These are phyloP conservation scores for Lamellibrachia columna DNA, from an alignment of 2,888 invertebrate genomes.

Conservation along the genomic window DNA sequence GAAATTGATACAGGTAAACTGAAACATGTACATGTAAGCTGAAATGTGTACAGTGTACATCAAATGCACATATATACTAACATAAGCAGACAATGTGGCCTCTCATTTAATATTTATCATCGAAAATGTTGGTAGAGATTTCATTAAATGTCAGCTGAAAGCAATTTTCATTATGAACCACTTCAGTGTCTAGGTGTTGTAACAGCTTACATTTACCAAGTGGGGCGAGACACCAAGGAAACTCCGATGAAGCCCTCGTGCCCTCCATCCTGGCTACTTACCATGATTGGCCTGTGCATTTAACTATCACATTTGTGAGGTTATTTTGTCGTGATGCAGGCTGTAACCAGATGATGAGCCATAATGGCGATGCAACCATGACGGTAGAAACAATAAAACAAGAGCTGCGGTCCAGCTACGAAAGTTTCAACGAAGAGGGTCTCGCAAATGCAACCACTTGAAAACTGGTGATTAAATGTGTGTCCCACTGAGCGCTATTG, in stretches of 20 bases:
- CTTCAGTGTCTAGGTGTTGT: not conserved
- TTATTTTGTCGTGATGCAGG: not conserved
- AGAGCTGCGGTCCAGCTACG: not conserved
- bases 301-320: conserved; percentile 8
- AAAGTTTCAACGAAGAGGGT: not conserved
- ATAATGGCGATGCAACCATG: not conserved
- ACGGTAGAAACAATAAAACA: not conserved
- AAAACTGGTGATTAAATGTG: not conserved
- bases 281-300: not conserved
- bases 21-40: no score
- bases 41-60: no score
- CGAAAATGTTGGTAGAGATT: not conserved
- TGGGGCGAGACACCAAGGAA: not conserved
- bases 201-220: not conserved
- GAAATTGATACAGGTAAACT: no score
- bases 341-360: not conserved
- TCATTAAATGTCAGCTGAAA: not conserved
- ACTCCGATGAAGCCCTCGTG: not conserved
- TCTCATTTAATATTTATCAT: not conserved
- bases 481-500: no score
- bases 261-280: not conserved
- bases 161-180: not conserved
- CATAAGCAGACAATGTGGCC: not conserved
- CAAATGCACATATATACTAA: no score
- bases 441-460: not conserved